Evolutionary conservation across 2,113 vertebrate species (phyloP).

Genomic region (Xenopus tropicalis): DNA sequence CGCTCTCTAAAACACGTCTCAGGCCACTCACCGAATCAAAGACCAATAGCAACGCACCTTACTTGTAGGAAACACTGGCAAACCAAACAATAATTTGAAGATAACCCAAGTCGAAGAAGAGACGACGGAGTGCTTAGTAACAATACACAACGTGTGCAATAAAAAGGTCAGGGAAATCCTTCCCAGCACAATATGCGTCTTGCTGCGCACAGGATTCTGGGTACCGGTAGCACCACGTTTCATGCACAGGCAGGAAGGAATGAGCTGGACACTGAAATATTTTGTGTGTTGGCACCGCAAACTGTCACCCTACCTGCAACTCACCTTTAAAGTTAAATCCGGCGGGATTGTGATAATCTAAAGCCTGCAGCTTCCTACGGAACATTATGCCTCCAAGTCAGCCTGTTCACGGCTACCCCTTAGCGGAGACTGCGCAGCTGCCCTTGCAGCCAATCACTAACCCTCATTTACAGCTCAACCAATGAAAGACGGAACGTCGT

Average conservation of each 20-base stretch:
- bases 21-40: too few relatives aligned
- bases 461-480: background rate
- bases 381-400: slow-evolving; percentile 70
- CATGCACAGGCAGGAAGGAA: background rate
- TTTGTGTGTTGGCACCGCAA: background rate
- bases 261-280: too few relatives aligned
- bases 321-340: slow-evolving; percentile 85
- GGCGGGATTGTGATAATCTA: slow-evolving; percentile 87
- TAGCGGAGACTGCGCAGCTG: background rate
- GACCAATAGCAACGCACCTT: too few relatives aligned
- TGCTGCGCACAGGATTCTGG: background rate
- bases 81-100: too few relatives aligned
- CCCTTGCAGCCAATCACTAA: slow-evolving; percentile 36
- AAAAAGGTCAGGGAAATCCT: too few relatives aligned
- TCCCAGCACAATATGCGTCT: background rate
- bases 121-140: too few relatives aligned
- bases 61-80: too few relatives aligned
- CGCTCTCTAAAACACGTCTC: too few relatives aligned
- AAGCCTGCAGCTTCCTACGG: slow-evolving; percentile 82
- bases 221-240: background rate
- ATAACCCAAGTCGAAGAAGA: too few relatives aligned
- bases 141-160: too few relatives aligned
- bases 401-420: slow-evolving; percentile 1
- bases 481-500: background rate
- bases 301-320: background rate